A percentile compares a stretch with the other conserved stretches of the same genome.
Conservation (phyloP, 2,113 vertebrate genomes). For the Aptenodytes forsteri region DNA sequence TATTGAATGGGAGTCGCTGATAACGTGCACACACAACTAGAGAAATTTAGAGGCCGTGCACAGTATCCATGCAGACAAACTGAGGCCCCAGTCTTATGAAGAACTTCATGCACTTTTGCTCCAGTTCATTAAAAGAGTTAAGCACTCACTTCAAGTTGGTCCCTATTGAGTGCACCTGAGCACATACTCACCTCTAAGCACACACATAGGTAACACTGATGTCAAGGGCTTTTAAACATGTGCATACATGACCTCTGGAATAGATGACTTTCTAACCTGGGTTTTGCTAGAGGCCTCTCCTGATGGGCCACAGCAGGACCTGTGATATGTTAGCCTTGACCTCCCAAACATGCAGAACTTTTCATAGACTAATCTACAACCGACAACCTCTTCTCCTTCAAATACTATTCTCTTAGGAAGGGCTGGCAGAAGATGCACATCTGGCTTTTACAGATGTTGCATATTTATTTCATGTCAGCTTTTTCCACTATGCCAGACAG, state of each 20-base stretch:
- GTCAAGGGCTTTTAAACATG: background rate
- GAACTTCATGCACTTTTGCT: background rate
- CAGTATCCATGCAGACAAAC: background rate
- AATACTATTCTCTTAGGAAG: background rate
- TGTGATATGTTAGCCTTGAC: background rate
- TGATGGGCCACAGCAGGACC: background rate
- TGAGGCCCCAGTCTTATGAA: background rate
- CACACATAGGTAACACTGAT: background rate
- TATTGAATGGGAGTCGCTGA: background rate
- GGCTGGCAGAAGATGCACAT: background rate
- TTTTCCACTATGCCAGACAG: background rate
- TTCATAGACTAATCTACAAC: fast-evolving
- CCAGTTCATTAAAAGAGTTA: background rate
- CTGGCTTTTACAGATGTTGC: background rate
- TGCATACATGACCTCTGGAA: fast-evolving
- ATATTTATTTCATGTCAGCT: background rate
- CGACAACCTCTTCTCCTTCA: background rate
- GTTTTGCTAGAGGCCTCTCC: background rate
- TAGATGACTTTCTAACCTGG: background rate
- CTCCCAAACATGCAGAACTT: background rate
- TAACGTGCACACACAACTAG: fast-evolving
- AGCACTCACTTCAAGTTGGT: background rate
- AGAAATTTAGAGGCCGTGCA: background rate
- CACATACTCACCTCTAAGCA: background rate
- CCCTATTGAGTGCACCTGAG: background rate